Evolutionary conservation across 2,888 invertebrate species (phyloP), one percentile per base, ranked within the genome.

Genomic region (Synanthedon tipuliformis): DNA sequence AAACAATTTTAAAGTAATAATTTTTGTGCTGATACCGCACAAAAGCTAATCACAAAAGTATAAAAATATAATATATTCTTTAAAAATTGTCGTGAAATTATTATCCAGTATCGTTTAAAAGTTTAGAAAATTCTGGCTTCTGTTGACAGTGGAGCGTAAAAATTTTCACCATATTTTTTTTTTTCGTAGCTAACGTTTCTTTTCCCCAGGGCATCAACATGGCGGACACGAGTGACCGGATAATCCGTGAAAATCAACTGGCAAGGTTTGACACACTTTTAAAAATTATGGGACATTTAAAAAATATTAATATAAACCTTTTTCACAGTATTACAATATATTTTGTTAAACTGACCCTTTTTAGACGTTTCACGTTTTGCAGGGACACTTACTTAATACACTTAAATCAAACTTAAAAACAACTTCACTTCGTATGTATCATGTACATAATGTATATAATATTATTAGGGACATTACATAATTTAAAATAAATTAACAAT

Each of bases 211-310:
- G 51, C 41, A 27, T 13, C 50, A 41, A 41, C 53, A 10, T 15
- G 49, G 52, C 49, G 1, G 52, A 41, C 53, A 54, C 50, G 54
- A 53, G 48, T 50, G 59, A 51, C 51, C 59, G 55, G 66, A 64
- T 70, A 64, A 68, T 69, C 66, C 61, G 62, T 52, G 55, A 57
- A 57, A 61, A 62, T 61, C 51, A 56, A 64, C 54, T 59, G 58
- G 62, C 59, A 50, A 10, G 51, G 52, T 50, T 48, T 55, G 52
- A 53, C 52, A 49, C 41, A 50, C 41, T 4, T 41, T 41, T 45
- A 13, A 15, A 13, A 45, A 45, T 7, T 11, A 45, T 34, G 34
- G 34, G 34, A 34, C 34, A 10, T 34, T 34, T 34, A 34, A 10
- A 34, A 34, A 34, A 34, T 10, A 34, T 10, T 34, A 34, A 8